Conservation (phyloP, 2,888 invertebrate genomes). For the Globia sparganii region DNA sequence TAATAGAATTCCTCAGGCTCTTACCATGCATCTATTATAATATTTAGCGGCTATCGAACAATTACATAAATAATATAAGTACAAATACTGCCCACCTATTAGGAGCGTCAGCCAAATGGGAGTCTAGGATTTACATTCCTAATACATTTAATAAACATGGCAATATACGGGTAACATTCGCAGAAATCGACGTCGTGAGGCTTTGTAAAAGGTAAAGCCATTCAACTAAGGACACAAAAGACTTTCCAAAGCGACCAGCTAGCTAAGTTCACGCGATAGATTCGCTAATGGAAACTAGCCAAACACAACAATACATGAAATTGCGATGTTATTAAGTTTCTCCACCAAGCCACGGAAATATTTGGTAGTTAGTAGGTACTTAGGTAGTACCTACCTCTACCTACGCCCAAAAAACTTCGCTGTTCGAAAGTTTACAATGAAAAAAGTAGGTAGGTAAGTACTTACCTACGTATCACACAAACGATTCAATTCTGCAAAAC, state of each 20-base stretch:
- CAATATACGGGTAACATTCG: constrained; percentile 56
- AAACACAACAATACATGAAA: constrained; percentile 44
- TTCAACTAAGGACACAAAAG: constrained; percentile 53
- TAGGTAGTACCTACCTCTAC: no score
- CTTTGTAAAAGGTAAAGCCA: constrained; percentile 58
- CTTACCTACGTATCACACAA: not conserved
- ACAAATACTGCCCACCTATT: not conserved
- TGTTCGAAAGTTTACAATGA: constrained; percentile 38
- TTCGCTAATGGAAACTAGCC: constrained; percentile 50
- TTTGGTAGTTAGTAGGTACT: constrained; percentile 37
- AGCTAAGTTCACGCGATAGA: constrained; percentile 18
- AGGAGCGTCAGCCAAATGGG: constrained; percentile 23
- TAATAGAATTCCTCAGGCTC: not conserved
- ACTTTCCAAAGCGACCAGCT: constrained; percentile 39
- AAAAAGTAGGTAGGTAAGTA: constrained; percentile 2
- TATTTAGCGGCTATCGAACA: not conserved
- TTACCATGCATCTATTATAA: no score
- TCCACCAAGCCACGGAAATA: constrained; percentile 17
- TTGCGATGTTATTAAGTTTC: constrained; percentile 31
- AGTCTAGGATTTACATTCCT: constrained; percentile 46
- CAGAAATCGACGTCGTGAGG: constrained; percentile 53
- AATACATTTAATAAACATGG: constrained; percentile 48
- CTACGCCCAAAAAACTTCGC: constrained; percentile 19
- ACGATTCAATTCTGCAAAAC: constrained; percentile 31
- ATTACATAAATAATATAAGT: no score